These are phyloP conservation scores for Calonectris borealis DNA, from an alignment of 2,113 vertebrate species.

Conservation along the genomic window DNA sequence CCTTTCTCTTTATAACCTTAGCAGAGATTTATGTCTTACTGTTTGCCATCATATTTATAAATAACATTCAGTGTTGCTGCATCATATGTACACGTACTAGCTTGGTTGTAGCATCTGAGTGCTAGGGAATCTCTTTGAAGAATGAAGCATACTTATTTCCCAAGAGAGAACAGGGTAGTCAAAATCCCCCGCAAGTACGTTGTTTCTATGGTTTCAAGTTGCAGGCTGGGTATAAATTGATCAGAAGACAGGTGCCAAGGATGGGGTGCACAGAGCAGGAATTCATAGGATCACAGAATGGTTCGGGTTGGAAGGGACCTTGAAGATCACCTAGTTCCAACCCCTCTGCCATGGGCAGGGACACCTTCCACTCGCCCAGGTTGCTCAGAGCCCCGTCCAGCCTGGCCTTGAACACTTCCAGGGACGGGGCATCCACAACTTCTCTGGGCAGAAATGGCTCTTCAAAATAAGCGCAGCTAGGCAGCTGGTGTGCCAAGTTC, in stretches of 20 bases:
- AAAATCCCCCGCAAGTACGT: background rate
- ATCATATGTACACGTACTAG: background rate
- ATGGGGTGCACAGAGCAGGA: background rate
- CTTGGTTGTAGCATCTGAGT: background rate
- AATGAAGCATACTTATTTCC: background rate
- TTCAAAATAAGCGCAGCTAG: background rate
- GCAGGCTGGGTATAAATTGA: background rate
- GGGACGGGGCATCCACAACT: background rate
- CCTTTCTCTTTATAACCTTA: background rate
- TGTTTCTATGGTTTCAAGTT: constrained; percentile 2
- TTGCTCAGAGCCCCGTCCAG: background rate
- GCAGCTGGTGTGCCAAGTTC: background rate
- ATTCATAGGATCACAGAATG: background rate
- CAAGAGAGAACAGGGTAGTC: background rate
- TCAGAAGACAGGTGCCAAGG: background rate
- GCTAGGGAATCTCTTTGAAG: background rate
- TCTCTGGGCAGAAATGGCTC: background rate
- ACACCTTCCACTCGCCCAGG: background rate
- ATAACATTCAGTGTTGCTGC: background rate
- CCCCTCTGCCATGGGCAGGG: background rate
- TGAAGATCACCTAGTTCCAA: background rate
- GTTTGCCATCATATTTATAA: background rate
- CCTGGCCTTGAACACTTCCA: background rate
- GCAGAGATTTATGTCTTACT: background rate
- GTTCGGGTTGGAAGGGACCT: background rate